Evolutionary conservation across 2,113 vertebrate genomes (phyloP).

Genomic region (Phylloscopus trochilus): DNA sequence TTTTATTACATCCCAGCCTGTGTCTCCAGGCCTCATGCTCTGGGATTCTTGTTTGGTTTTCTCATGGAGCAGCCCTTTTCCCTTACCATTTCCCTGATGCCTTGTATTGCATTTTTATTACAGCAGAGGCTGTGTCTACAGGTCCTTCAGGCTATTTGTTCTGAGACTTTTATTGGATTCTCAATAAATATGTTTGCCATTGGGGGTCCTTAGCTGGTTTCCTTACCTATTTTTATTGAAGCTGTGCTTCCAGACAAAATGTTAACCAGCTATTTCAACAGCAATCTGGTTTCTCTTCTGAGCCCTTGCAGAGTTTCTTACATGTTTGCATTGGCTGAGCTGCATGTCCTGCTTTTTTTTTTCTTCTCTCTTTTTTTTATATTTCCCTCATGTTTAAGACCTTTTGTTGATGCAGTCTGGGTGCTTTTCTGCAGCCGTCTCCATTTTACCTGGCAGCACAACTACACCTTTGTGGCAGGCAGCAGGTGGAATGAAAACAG

Average conservation of each 20-base stretch:
- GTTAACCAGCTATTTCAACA: conserved; percentile 66
- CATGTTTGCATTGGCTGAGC: conserved; percentile 74
- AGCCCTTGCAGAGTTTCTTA: conserved; percentile 23
- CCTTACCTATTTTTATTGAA: conserved; percentile 74
- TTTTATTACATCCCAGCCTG: conserved; percentile 57
- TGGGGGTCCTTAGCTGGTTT: conserved; percentile 76
- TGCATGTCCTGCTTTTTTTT: conserved; percentile 1
- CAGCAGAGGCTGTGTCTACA: conserved; percentile 53
- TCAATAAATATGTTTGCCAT: conserved; percentile 72
- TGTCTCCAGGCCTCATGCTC: conserved; percentile 58
- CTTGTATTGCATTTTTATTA: conserved; percentile 74
- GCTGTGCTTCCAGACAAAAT: conserved; percentile 64
- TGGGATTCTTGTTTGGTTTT: conserved; percentile 71
- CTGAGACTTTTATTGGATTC: conserved; percentile 77
- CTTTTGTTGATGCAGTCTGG: conserved; percentile 13
- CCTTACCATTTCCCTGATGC: conserved; percentile 68
- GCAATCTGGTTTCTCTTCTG: conserved; percentile 75
- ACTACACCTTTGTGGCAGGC: conserved; percentile 25
- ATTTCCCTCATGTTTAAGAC: conserved; percentile 6
- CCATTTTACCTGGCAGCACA: conserved; percentile 40
- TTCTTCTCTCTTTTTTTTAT: conserved; percentile 2
- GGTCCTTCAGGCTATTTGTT: conserved; percentile 74
- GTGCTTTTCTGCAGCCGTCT: neutral
- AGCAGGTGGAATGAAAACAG: conserved; percentile 50
- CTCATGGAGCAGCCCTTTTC: conserved; percentile 61